Percentiles rank a stretch among this genome's conserved stretches.
These are phyloP conservation scores for Cyclina sinensis DNA, from an alignment of 1,140 invertebrate species.

Conservation along the genomic window DNA sequence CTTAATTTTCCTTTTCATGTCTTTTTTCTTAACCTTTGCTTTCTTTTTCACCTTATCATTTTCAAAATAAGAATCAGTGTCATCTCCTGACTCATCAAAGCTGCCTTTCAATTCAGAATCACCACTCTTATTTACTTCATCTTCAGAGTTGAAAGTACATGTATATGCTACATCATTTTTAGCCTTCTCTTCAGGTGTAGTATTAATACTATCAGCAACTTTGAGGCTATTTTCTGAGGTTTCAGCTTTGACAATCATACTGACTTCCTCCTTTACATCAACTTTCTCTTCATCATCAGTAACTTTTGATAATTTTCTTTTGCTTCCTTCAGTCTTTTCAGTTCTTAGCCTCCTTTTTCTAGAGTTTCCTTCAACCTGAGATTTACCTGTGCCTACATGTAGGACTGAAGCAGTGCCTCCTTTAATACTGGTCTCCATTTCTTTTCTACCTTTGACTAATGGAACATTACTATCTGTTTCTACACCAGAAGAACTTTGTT, in stretches of 20 bases:
- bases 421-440: not conserved
- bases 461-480: not conserved
- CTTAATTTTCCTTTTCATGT: not conserved
- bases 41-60: not conserved
- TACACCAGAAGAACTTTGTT: not conserved
- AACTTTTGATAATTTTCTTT: not conserved
- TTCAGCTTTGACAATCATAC: slow-evolving; percentile 26
- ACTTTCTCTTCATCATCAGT: not conserved
- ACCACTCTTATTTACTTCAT: not conserved
- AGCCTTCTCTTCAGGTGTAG: not conserved
- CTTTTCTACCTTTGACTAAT: not conserved
- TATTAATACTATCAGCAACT: not conserved
- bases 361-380: not conserved
- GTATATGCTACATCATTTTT: not conserved
- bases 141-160: too few species aligned
- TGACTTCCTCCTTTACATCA: not conserved
- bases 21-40: not conserved
- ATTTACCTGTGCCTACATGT: not conserved
- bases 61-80: slow-evolving; percentile 34
- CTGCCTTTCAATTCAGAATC: not conserved
- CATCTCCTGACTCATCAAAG: not conserved
- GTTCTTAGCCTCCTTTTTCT: not conserved
- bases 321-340: not conserved
- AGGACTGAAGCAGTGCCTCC: not conserved
- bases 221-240: not conserved